Evolutionary conservation across 2,113 vertebrate species (phyloP).

Genomic region (Strigops habroptila): DNA sequence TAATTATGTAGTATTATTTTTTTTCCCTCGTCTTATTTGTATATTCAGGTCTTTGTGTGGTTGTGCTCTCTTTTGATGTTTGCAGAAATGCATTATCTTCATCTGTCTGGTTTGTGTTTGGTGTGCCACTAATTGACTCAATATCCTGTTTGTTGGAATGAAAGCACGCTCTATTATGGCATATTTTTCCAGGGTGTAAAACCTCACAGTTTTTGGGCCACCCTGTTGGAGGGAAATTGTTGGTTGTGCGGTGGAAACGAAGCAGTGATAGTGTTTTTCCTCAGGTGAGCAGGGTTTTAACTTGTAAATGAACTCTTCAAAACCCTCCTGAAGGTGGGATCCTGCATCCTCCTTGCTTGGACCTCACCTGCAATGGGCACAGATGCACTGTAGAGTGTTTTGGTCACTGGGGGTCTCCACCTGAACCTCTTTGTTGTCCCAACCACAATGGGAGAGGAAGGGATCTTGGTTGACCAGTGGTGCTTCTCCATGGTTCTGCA

Average conservation of each 20-base stretch:
- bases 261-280: neutral
- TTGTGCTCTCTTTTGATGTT: constrained; percentile 66
- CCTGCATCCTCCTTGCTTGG: neutral
- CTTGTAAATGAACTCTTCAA: neutral
- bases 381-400: neutral
- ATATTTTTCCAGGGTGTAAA: constrained; percentile 42
- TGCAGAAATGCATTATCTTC: constrained; percentile 62
- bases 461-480: fast-evolving
- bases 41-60: constrained; percentile 41
- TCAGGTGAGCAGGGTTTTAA: neutral
- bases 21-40: neutral
- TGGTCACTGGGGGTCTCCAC: neutral
- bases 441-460: fast-evolving
- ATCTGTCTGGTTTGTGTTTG: constrained; percentile 59
- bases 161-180: neutral
- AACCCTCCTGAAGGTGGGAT: neutral
- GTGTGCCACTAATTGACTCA: constrained; percentile 66
- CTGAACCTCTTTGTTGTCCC: neutral
- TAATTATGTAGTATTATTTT: neutral
- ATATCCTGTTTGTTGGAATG: constrained; percentile 53
- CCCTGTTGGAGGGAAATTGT: neutral
- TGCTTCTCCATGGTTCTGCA: neutral
- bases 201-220: neutral
- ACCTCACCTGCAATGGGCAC: neutral
- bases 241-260: neutral